phyloP scores from a whole-genome alignment of 2,797 vertebrate genomes.

The Kryptopterus vitreolus region DNA sequence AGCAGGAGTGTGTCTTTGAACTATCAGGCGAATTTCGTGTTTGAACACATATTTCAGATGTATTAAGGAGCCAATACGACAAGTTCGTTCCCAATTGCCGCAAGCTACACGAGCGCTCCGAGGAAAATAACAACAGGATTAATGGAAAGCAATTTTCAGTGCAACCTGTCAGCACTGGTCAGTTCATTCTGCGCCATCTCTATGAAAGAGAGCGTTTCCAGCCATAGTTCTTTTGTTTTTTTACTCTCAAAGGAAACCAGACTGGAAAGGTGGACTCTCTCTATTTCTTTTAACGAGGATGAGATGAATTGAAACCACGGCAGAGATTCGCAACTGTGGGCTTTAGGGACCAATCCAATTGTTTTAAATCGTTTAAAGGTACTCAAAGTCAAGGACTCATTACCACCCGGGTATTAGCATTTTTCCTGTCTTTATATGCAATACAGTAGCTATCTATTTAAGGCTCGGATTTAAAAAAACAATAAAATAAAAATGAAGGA shows the following conservation, averaged over 20 bases:
- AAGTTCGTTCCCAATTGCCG: not conserved
- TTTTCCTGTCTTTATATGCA: slow-evolving; percentile 63
- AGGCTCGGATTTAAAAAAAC: slow-evolving; percentile 62
- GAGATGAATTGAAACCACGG: slow-evolving; percentile 46
- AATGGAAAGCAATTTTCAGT: not conserved
- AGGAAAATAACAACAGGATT: not conserved
- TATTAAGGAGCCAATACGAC: not conserved
- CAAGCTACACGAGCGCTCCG: not conserved
- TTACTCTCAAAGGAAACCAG: slow-evolving; percentile 3
- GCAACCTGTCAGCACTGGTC: slow-evolving; percentile 9
- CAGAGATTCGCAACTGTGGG: slow-evolving; percentile 75
- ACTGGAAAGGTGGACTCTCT: slow-evolving; percentile 29
- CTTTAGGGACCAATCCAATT: slow-evolving; percentile 60
- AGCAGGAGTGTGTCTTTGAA: too few relatives aligned
- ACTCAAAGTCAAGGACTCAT: slow-evolving; percentile 34
- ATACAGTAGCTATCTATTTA: slow-evolving; percentile 71
- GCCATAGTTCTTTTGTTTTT: not conserved
- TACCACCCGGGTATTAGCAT: slow-evolving; percentile 65
- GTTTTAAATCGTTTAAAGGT: not conserved
- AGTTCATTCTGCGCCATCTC: slow-evolving; percentile 27
- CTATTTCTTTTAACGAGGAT: slow-evolving; percentile 33
- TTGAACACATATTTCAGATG: not conserved
- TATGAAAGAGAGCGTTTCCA: slow-evolving; percentile 33
- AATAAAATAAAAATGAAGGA: too few relatives aligned
- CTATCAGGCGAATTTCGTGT: not conserved